phyloP scores from a whole-genome alignment of 2,113 vertebrate species.

The Bubalus kerabau region DNA sequence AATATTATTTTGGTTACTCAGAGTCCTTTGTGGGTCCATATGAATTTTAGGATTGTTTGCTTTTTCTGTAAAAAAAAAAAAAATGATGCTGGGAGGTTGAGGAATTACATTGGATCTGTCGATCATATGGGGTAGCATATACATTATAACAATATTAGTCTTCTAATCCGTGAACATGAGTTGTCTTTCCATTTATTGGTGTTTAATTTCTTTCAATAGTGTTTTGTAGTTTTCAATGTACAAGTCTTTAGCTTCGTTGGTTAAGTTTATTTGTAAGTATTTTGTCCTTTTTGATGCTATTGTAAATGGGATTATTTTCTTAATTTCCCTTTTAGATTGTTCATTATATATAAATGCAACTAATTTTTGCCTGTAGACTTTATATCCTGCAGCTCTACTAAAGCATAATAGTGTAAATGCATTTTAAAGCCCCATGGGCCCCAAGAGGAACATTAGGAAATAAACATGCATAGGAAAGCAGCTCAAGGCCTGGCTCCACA shows the following conservation, averaged over 20 bases:
- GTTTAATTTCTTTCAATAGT: not conserved
- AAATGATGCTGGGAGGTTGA: not conserved
- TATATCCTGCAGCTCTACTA: not conserved
- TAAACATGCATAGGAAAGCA: not conserved
- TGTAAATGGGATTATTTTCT: not conserved
- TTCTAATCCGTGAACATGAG: not conserved
- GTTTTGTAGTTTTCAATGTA: not conserved
- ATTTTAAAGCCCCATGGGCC: not conserved
- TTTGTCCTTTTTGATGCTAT: not conserved
- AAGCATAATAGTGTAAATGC: not conserved
- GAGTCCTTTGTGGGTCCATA: not conserved
- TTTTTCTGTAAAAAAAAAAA: not conserved
- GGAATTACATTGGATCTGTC: not conserved
- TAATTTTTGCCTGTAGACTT: not conserved
- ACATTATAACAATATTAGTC: not conserved
- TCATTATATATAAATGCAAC: not conserved
- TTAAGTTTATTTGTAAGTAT: slow-evolving; percentile 1
- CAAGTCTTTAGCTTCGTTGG: not conserved
- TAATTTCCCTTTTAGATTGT: not conserved
- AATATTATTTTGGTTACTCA: not conserved
- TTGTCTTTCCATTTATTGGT: not conserved
- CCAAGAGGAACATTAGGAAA: not conserved
- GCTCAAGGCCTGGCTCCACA: not conserved
- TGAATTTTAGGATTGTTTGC: not conserved
- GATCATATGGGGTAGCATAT: not conserved